These are phyloP conservation scores for Zaprionus vittiger DNA, from an alignment of 1,140 invertebrate species.

Conservation along the genomic window DNA sequence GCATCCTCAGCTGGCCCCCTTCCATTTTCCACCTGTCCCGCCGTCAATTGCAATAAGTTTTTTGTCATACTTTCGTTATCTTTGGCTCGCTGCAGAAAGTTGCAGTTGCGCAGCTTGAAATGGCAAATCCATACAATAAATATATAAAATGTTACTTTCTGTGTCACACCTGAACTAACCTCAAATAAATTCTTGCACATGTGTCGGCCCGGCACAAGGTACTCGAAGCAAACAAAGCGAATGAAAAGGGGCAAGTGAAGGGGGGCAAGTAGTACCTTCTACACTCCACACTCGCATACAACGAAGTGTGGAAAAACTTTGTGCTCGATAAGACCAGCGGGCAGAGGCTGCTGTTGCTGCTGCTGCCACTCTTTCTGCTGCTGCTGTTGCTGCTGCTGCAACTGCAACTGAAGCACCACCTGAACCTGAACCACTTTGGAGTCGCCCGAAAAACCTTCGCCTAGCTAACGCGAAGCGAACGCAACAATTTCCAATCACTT, in stretches of 20 bases:
- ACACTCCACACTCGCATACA: neutral
- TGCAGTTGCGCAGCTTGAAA: slow-evolving; percentile 63
- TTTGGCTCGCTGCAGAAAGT: slow-evolving; percentile 58
- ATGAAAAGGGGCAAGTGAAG: neutral
- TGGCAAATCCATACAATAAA: slow-evolving; percentile 82
- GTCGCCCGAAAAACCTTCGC: slow-evolving; percentile 28
- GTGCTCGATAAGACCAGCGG: slow-evolving; percentile 46
- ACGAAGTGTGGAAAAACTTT: slow-evolving; percentile 59
- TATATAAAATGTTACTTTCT: slow-evolving; percentile 81
- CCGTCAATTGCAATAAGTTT: slow-evolving; percentile 68
- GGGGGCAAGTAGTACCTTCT: neutral
- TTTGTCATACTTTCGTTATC: slow-evolving; percentile 54
- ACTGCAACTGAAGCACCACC: slow-evolving; percentile 29
- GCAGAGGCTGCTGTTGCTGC: slow-evolving; percentile 25
- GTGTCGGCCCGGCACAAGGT: slow-evolving; percentile 47
- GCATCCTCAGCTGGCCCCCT: neutral
- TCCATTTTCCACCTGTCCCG: slow-evolving; percentile 14
- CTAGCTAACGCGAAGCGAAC: slow-evolving; percentile 43
- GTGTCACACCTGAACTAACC: slow-evolving; percentile 82
- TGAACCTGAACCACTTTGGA: slow-evolving; percentile 19
- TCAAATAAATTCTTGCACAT: slow-evolving; percentile 80
- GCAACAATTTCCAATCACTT: slow-evolving; percentile 83
- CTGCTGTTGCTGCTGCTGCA: slow-evolving; percentile 8
- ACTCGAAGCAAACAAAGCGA: slow-evolving; percentile 46
- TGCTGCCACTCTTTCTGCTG: no score